Conservation (phyloP, 2,888 invertebrate genomes). For the Entomobrya multifasciata region DNA sequence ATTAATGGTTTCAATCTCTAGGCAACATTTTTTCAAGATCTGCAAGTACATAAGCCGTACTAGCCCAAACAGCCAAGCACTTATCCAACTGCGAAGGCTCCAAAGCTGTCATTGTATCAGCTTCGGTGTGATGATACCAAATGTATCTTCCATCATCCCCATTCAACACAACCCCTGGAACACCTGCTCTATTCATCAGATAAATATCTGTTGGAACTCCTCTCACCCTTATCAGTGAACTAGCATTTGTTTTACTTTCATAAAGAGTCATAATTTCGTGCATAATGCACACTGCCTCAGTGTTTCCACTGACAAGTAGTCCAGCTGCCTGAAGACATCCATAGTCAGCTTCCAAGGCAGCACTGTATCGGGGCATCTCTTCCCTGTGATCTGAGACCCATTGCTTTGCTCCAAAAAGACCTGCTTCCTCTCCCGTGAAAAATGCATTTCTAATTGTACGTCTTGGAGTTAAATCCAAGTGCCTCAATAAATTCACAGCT, state of each 20-base stretch:
- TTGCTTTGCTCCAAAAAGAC: slow-evolving; percentile 85
- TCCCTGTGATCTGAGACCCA: slow-evolving; percentile 85
- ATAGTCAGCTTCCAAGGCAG: slow-evolving; percentile 91
- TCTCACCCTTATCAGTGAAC: slow-evolving; percentile 21
- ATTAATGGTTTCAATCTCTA: no score
- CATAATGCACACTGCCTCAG: slow-evolving; percentile 86
- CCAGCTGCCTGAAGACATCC: slow-evolving; percentile 90
- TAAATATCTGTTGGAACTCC: slow-evolving; percentile 60
- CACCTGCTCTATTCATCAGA: slow-evolving; percentile 82
- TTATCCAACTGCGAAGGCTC: slow-evolving; percentile 86
- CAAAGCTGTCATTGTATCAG: slow-evolving; percentile 86
- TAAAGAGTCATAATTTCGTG: slow-evolving; percentile 83
- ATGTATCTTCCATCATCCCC: slow-evolving; percentile 83
- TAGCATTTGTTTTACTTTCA: slow-evolving; percentile 21
- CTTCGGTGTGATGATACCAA: slow-evolving; percentile 88
- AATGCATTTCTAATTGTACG: slow-evolving; percentile 81
- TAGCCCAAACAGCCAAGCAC: slow-evolving; percentile 89
- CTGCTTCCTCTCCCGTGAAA: slow-evolving; percentile 86
- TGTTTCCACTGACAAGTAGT: slow-evolving; percentile 85
- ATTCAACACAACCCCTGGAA: slow-evolving; percentile 87
- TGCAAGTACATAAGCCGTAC: slow-evolving; percentile 88
- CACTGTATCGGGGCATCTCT: slow-evolving; percentile 85
- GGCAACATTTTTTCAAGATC: slow-evolving; percentile 88
- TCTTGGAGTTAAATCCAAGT: slow-evolving; percentile 81
- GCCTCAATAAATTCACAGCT: slow-evolving; percentile 81